Evolutionary conservation across 1,140 invertebrate genomes (phyloP).

Genomic region (Drosophila nannoptera): DNA sequence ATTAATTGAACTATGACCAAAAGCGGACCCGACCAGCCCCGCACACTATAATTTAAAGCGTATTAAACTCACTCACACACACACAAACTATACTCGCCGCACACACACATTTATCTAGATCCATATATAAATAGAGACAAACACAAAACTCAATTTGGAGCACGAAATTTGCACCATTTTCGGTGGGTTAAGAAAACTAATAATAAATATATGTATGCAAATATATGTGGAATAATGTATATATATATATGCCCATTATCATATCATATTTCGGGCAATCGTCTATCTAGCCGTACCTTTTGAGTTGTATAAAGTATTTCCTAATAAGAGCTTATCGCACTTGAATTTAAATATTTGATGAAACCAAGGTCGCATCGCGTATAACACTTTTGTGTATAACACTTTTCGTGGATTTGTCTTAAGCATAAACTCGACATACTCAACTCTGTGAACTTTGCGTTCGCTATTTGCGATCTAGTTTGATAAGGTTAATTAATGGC

Average conservation of each 20-base stretch:
- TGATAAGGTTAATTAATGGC: constrained; percentile 49
- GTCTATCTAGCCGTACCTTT: constrained; percentile 9
- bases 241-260: constrained; percentile 1
- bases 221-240: not conserved
- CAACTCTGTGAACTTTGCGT: constrained; percentile 61
- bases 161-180: constrained; percentile 46
- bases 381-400: constrained; percentile 27
- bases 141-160: constrained; percentile 34
- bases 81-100: constrained; percentile 1
- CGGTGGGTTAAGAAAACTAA: constrained; percentile 13
- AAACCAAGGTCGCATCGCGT: constrained; percentile 34
- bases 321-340: constrained; percentile 40
- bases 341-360: constrained; percentile 66
- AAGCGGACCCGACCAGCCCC: constrained; percentile 39
- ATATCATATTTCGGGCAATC: constrained; percentile 11
- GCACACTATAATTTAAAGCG: constrained; percentile 71
- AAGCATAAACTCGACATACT: constrained; percentile 50
- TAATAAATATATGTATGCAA: not conserved
- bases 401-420: constrained; percentile 12
- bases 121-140: constrained; percentile 20
- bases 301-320: constrained; percentile 10
- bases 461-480: constrained; percentile 40
- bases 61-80: constrained; percentile 62
- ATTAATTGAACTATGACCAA: constrained; percentile 74
- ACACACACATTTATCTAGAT: constrained; percentile 34